Conservation (phyloP, 2,888 invertebrate species). For the Xiphydria camelus region DNA sequence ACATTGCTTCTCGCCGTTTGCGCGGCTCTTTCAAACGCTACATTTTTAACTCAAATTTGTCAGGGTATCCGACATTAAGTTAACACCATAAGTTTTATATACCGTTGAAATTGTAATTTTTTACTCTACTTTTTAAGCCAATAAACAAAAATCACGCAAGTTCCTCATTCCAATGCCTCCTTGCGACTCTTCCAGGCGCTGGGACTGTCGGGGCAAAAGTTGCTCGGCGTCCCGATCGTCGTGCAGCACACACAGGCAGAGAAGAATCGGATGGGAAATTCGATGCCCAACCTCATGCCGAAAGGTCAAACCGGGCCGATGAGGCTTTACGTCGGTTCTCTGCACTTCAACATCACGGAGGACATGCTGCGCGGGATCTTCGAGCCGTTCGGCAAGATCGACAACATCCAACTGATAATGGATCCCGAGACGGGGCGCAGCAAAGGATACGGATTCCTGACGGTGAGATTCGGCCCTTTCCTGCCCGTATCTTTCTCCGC, state of each 20-base stretch:
- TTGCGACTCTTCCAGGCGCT: constrained; percentile 84
- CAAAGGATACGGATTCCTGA: constrained; percentile 97
- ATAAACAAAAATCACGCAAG: too few relatives aligned
- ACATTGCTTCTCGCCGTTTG: too few relatives aligned
- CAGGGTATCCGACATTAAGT: too few relatives aligned
- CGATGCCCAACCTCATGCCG: constrained; percentile 82
- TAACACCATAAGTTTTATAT: too few relatives aligned
- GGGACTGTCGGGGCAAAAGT: constrained; percentile 92
- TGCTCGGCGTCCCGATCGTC: constrained; percentile 94
- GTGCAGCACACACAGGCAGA: constrained; percentile 98
- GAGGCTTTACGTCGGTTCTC: constrained; percentile 94
- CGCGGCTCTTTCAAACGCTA: too few relatives aligned
- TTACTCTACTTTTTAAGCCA: too few relatives aligned
- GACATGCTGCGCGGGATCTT: constrained; percentile 98
- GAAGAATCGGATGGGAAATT: constrained; percentile 89
- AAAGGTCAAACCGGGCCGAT: constrained; percentile 92
- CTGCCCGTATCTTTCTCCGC: too few relatives aligned
- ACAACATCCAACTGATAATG: constrained; percentile 92
- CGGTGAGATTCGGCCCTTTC: constrained; percentile 80
- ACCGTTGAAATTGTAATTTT: too few relatives aligned
- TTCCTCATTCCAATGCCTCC: too few relatives aligned
- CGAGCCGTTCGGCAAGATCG: constrained; percentile 97
- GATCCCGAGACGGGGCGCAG: constrained; percentile 94
- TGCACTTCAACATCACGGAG: constrained; percentile 98
- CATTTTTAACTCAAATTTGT: too few relatives aligned